Evolutionary conservation across 2,797 vertebrate species (phyloP).

Genomic region (Rhodeus uyekii): DNA sequence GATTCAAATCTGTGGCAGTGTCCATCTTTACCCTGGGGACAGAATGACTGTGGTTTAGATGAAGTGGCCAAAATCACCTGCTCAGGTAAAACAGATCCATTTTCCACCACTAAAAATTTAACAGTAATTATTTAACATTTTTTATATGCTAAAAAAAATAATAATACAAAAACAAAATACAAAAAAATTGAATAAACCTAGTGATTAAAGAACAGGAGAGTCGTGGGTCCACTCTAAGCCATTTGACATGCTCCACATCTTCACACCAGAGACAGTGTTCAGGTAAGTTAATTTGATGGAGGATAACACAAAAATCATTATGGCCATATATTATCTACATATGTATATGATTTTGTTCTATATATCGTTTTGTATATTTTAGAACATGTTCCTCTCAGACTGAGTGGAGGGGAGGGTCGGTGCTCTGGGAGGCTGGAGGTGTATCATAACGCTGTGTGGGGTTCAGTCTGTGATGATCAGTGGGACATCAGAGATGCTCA

Average conservation of each 20-base stretch:
- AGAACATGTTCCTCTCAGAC: no score
- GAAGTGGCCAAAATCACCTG: constrained; percentile 22
- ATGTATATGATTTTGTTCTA: constrained; percentile 13
- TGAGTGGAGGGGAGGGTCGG: no score
- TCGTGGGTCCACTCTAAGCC: neutral
- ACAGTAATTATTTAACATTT: neutral
- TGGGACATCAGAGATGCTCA: constrained; percentile 22
- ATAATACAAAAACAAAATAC: no score
- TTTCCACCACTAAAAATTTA: neutral
- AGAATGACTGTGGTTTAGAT: constrained; percentile 9
- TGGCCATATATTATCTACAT: neutral
- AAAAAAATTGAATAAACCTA: neutral
- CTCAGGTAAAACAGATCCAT: constrained; percentile 18
- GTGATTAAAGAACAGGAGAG: neutral
- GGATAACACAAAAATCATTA: neutral
- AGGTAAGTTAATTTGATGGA: neutral
- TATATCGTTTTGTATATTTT: no score
- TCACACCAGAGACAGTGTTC: neutral
- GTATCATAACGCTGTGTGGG: constrained; percentile 31
- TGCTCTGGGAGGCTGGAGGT: neutral
- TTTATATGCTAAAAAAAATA: no score
- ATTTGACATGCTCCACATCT: neutral
- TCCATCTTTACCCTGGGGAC: constrained; percentile 28
- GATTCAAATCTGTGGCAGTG: constrained; percentile 41
- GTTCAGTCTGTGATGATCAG: constrained; percentile 30